A percentile compares a stretch with the other conserved stretches of the same genome.
Conservation (phyloP, 1,140 invertebrate genomes). For the Panagrolaimus sp. region DNA sequence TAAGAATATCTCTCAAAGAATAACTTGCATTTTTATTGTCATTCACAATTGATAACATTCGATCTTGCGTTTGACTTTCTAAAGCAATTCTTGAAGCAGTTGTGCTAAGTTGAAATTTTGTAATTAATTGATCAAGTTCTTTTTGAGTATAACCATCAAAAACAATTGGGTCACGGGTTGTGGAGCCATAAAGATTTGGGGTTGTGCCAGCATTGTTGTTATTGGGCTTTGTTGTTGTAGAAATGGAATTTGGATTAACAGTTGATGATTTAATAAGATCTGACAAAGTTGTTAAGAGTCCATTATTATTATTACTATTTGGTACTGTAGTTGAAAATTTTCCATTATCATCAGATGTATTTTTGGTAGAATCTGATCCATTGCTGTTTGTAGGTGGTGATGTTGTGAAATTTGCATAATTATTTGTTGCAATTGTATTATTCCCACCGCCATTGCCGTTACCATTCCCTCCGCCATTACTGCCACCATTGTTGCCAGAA, state of each 20-base stretch:
- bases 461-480: background rate
- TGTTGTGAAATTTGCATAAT: too few species aligned
- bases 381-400: too few species aligned
- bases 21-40: background rate
- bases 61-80: background rate
- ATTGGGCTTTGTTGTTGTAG: too few species aligned
- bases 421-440: background rate
- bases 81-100: background rate
- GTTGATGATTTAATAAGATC: too few species aligned
- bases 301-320: too few species aligned
- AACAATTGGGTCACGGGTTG: background rate
- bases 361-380: too few species aligned
- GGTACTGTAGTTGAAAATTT: too few species aligned
- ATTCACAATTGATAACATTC: conserved; percentile 1
- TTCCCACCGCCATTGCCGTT: background rate
- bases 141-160: background rate
- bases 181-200: background rate
- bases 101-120: background rate
- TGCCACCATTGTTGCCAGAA: background rate
- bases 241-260: too few species aligned
- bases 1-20: background rate
- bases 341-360: too few species aligned
- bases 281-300: too few species aligned
- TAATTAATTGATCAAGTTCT: background rate
- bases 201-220: background rate